These are phyloP conservation scores for Ruditapes philippinarum DNA, from an alignment of 1,140 invertebrate species.

Conservation along the genomic window DNA sequence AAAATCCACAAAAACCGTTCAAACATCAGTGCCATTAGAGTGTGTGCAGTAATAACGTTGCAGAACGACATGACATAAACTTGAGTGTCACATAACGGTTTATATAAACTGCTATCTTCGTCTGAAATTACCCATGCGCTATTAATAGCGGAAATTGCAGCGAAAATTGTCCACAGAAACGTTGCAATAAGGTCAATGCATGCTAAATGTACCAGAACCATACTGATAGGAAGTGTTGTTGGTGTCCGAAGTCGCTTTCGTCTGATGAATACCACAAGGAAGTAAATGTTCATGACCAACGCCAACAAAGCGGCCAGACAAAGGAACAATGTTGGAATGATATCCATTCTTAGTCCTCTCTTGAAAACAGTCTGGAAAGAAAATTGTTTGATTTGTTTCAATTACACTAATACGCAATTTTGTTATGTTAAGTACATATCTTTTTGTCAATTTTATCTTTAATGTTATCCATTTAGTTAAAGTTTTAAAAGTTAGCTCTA, in stretches of 20 bases:
- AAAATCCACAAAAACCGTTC: slow-evolving; percentile 66
- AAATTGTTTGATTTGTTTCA: background rate
- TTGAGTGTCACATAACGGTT: slow-evolving; percentile 62
- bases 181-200: slow-evolving; percentile 62
- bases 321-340: slow-evolving; percentile 4
- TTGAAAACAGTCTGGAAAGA: background rate
- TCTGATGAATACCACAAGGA: slow-evolving; percentile 57
- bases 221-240: slow-evolving; percentile 21
- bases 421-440: no score
- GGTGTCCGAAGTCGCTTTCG: slow-evolving; percentile 65
- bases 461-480: no score
- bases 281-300: slow-evolving; percentile 60
- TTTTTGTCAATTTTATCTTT: no score
- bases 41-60: slow-evolving; percentile 67
- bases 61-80: slow-evolving; percentile 69
- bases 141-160: slow-evolving; percentile 31
- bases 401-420: no score
- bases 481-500: no score
- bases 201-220: slow-evolving; percentile 67
- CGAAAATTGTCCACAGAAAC: slow-evolving; percentile 63
- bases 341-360: background rate
- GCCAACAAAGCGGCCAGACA: slow-evolving; percentile 17
- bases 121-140: slow-evolving; percentile 61
- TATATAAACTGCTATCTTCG: background rate
- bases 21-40: slow-evolving; percentile 68